Evolutionary conservation across 2,888 invertebrate species (phyloP).

Genomic region (Lobophora halterata): DNA sequence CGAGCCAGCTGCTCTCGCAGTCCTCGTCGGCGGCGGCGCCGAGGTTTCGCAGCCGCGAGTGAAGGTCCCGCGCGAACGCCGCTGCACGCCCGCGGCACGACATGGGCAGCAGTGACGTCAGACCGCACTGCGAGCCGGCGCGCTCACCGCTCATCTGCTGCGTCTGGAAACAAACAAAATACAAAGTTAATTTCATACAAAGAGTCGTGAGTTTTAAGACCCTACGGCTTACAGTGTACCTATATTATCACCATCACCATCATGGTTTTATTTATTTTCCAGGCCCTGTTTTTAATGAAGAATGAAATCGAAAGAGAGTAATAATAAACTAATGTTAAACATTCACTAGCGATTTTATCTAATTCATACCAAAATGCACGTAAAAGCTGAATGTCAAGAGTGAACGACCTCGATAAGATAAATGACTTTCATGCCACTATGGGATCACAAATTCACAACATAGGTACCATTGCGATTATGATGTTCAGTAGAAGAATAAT

Average conservation of each 20-base stretch:
- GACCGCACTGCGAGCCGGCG: constrained; percentile 82
- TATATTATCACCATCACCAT: background rate
- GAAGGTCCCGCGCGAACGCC: constrained; percentile 89
- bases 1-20: constrained; percentile 69
- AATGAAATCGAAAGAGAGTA: too few species aligned
- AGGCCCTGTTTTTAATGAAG: too few species aligned
- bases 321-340: too few species aligned
- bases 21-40: constrained; percentile 78
- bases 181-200: constrained; percentile 13
- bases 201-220: constrained; percentile 4
- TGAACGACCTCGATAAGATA: constrained; percentile 74
- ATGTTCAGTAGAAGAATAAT: constrained; percentile 18
- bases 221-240: constrained; percentile 1
- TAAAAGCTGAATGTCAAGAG: constrained; percentile 63
- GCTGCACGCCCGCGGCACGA: constrained; percentile 90
- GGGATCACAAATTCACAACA: constrained; percentile 48
- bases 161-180: constrained; percentile 63
- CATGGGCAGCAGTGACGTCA: constrained; percentile 86
- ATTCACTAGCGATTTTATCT: background rate
- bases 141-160: constrained; percentile 80
- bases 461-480: constrained; percentile 35
- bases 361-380: background rate
- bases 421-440: constrained; percentile 45
- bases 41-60: constrained; percentile 86
- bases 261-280: background rate